Percentiles rank a stretch among this genome's conserved stretches.
phyloP scores from a whole-genome alignment of 2,797 vertebrate species.

The Molossus molossus region DNA sequence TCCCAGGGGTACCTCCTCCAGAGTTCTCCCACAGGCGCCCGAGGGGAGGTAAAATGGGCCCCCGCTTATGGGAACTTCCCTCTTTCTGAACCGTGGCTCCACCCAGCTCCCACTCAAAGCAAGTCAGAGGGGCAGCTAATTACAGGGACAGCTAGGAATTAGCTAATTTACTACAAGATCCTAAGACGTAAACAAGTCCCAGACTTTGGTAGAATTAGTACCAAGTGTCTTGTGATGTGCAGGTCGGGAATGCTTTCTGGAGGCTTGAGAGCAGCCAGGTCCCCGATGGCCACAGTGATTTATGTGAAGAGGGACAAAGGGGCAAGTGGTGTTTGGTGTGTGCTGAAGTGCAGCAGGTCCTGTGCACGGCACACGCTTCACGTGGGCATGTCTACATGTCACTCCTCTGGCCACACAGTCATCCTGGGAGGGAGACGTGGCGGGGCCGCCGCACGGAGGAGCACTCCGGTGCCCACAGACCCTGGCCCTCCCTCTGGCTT shows the following conservation, averaged over 20 bases:
- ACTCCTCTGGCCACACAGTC: rapidly evolving
- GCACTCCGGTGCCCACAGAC: not conserved
- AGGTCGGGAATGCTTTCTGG: not conserved
- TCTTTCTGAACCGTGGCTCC: not conserved
- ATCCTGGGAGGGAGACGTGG: not conserved
- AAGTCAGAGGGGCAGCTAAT: constrained; percentile 48
- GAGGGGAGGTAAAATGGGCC: not conserved
- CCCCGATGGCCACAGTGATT: not conserved
- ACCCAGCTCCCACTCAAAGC: constrained; percentile 17
- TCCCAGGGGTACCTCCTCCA: not conserved
- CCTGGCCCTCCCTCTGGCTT: not conserved
- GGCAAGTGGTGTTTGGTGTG: not conserved
- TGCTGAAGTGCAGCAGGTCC: not conserved
- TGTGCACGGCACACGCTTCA: not conserved
- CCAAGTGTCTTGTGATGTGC: not conserved
- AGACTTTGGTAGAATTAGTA: not conserved
- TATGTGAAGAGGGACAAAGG: not conserved
- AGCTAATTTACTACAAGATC: constrained; percentile 47
- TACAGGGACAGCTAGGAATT: constrained; percentile 54
- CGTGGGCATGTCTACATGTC: rapidly evolving
- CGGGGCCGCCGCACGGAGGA: rapidly evolving
- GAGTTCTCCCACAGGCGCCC: not conserved
- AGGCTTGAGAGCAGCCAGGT: not conserved
- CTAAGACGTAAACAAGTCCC: not conserved
- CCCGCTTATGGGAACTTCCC: constrained; percentile 48